phyloP scores from a whole-genome alignment of 2,797 vertebrate species.

The Eleutherodactylus coqui region DNA sequence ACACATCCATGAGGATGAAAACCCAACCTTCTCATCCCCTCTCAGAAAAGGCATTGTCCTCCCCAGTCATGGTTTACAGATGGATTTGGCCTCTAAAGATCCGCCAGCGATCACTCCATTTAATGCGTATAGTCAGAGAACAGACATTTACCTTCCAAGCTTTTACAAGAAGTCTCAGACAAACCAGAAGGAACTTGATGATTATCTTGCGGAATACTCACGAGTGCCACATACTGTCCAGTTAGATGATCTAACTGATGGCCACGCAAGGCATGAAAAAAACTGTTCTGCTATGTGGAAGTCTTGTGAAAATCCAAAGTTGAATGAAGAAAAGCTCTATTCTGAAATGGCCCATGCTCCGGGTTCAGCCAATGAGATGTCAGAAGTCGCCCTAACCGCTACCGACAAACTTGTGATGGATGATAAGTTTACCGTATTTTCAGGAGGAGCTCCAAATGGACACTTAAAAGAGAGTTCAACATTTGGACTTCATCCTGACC shows the following conservation, averaged over 20 bases:
- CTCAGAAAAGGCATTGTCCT: constrained; percentile 13
- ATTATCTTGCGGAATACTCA: background rate
- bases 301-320: background rate
- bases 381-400: background rate
- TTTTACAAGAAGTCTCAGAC: constrained; percentile 24
- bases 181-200: constrained; percentile 5
- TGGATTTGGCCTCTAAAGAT: background rate
- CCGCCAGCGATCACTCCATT: background rate
- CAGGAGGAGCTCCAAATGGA: background rate
- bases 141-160: background rate
- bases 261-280: background rate
- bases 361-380: constrained; percentile 64
- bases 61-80: background rate
- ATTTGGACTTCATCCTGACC: constrained; percentile 25
- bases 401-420: background rate
- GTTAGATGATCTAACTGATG: background rate
- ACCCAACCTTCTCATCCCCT: constrained; percentile 44
- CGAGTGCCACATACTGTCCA: background rate
- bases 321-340: background rate
- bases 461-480: background rate
- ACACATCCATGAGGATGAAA: constrained; percentile 77
- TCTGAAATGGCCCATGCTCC: constrained; percentile 46
- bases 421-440: background rate
- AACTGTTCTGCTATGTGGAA: background rate
- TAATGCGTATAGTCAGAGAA: background rate